phyloP scores from a whole-genome alignment of 1,140 invertebrate genomes.

The Lepeophtheirus salmonis region DNA sequence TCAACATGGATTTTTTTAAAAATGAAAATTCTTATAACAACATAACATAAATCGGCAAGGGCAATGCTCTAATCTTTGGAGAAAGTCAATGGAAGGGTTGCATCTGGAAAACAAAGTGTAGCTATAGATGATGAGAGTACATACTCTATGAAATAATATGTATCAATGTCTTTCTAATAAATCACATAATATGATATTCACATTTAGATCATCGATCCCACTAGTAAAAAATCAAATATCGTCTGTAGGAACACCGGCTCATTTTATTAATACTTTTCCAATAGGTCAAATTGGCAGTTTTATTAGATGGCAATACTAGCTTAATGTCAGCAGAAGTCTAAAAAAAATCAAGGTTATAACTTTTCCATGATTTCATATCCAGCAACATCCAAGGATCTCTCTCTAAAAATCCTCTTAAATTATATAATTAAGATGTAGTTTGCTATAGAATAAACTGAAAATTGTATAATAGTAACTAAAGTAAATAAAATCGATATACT shows the following conservation, averaged over 20 bases:
- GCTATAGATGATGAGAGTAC: conserved; percentile 1
- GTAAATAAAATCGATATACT: no score
- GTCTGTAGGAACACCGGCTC: not conserved
- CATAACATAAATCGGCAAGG: no score
- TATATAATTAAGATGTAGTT: no score
- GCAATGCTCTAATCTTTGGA: conserved; percentile 2
- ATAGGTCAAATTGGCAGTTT: not conserved
- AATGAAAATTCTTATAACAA: no score
- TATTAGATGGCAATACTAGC: not conserved
- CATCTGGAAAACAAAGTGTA: not conserved
- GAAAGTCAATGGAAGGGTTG: not conserved
- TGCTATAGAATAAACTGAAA: no score
- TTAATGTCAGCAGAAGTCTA: not conserved
- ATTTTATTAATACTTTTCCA: not conserved
- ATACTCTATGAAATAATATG: no score
- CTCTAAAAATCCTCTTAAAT: no score
- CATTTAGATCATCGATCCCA: not conserved
- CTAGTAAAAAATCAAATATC: conserved; percentile 6
- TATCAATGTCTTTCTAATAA: no score
- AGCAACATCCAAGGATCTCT: not conserved
- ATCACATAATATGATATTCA: no score
- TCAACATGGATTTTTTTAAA: no score
- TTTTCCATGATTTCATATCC: not conserved
- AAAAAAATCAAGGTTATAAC: not conserved
- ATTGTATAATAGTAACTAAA: no score